phyloP scores from a whole-genome alignment of 1,140 invertebrate species.

The Lethocerus indicus region DNA sequence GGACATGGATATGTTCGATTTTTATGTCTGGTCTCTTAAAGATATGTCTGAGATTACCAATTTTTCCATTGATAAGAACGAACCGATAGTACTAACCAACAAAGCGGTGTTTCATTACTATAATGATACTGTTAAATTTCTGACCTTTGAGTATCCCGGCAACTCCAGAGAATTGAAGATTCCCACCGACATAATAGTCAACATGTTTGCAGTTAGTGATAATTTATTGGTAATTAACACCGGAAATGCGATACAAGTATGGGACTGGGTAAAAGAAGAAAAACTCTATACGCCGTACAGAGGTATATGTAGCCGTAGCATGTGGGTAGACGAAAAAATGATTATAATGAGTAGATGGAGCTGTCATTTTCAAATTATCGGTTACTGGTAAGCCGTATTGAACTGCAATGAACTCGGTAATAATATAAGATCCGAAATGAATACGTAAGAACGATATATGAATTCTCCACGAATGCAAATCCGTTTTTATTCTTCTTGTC shows the following conservation, averaged over 20 bases:
- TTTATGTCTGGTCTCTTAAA: slow-evolving; percentile 4
- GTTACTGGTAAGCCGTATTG: neutral
- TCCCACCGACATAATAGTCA: neutral
- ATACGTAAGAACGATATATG: no score
- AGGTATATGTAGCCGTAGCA: neutral
- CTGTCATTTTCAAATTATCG: slow-evolving; percentile 1
- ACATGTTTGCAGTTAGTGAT: neutral
- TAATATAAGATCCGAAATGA: no score
- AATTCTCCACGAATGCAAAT: no score
- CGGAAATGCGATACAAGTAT: neutral
- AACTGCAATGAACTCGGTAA: no score
- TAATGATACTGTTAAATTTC: neutral
- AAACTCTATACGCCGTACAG: neutral
- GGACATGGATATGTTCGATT: neutral
- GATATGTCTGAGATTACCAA: neutral
- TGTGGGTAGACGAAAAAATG: slow-evolving; percentile 6
- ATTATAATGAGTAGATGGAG: neutral
- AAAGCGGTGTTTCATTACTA: slow-evolving; percentile 3
- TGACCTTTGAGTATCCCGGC: neutral
- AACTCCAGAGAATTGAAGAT: neutral
- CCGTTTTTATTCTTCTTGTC: no score
- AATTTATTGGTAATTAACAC: slow-evolving; percentile 1
- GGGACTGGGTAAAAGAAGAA: neutral
- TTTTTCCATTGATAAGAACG: neutral
- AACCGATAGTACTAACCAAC: neutral